Evolutionary conservation across 2,888 invertebrate species (phyloP), one percentile per base, ranked within the genome.

Genomic region (Meteorus colon): DNA sequence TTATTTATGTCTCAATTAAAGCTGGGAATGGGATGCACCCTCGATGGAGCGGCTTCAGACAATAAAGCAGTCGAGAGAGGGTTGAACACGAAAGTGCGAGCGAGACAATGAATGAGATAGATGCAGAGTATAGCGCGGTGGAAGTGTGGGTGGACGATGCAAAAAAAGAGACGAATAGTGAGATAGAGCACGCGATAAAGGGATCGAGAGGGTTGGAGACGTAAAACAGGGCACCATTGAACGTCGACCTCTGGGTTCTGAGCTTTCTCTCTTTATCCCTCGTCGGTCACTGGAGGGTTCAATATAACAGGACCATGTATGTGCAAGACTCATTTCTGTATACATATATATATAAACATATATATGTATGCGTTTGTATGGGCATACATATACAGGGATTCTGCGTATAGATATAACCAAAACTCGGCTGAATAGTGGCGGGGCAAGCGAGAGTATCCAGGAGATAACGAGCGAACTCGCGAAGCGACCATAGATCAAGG

Each of bases 1-100:
- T 89, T 89, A 89, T 89, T 89, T 89, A 89, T 89, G 89, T 89
- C 89, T 89, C 89, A 89, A 89, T 89, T 89, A 89, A 89, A 89
- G 87, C 86, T 29, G 78, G 88, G 88, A 89, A 89, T 89, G 89
- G 89, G 89, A 89, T 89, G 89, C 89, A 89, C 89, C 89, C 89
- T 89, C 89, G 88, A 89, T 89, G 87, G 87, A 89, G 89, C 87
- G 84, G 86, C 89, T 88, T 86, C 86, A 86, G 87, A 88, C 88
- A 87, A 89, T 89, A 89, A 89, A 89, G 88, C 86, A 88, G 84
- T 86, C 85, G 82, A 82, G 82, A 84, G 85, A 80, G 84, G 82
- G 83, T 67, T 67, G 78, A 68, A 66, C 66, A 71, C 68, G 73
- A 75, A 73, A 79, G 77, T 68, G 73, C 27, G 73, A 72, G 68